These are phyloP conservation scores for Calephelis perditalis DNA, from an alignment of 2,888 invertebrate genomes.

Conservation along the genomic window DNA sequence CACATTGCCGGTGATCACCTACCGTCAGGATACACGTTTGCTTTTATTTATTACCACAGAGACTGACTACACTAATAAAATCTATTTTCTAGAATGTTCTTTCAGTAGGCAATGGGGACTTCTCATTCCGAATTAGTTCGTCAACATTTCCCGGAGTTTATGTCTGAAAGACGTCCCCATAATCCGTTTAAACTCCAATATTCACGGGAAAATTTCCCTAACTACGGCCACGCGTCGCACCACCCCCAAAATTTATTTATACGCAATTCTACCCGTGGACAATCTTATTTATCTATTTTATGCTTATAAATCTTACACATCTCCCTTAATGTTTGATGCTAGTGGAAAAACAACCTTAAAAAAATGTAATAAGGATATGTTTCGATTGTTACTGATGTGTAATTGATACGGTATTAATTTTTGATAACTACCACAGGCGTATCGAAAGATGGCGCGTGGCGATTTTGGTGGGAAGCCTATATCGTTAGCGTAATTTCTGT, in stretches of 20 bases:
- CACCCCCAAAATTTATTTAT: conserved; percentile 62
- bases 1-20: no score
- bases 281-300: conserved; percentile 64
- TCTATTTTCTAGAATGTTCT: no score
- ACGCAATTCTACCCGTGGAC: conserved; percentile 47
- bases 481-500: conserved; percentile 17
- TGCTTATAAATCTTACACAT: conserved; percentile 44
- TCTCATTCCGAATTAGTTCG: no score
- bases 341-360: conserved; percentile 23
- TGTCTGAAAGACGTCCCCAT: no score
- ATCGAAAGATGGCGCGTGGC: conserved; percentile 63
- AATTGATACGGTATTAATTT: conserved; percentile 36
- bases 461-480: conserved; percentile 61
- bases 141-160: no score
- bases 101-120: no score
- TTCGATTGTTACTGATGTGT: conserved; percentile 13
- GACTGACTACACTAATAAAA: no score
- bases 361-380: conserved; percentile 7
- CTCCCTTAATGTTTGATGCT: conserved; percentile 26
- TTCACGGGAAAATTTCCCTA: conserved; percentile 64
- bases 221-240: conserved; percentile 57
- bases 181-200: conserved; percentile 28
- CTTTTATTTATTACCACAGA: no score
- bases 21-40: no score
- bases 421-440: conserved; percentile 43